These are phyloP conservation scores for Eospalax fontanierii DNA, from an alignment of 2,797 vertebrate species.

Conservation along the genomic window DNA sequence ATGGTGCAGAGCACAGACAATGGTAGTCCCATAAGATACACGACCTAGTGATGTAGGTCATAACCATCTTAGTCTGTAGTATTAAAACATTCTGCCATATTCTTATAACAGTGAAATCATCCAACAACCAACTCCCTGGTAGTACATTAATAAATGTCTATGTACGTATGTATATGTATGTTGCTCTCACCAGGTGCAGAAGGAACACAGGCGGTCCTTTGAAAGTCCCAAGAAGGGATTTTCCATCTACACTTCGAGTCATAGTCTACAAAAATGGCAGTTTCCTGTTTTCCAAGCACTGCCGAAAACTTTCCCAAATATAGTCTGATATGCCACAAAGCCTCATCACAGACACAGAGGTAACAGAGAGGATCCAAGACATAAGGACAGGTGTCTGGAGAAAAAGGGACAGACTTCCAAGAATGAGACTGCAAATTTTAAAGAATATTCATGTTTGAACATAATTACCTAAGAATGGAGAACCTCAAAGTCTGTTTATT, in stretches of 20 bases:
- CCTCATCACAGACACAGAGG: not conserved
- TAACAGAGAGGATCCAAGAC: not conserved
- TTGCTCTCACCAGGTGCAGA: not conserved
- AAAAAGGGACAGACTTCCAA: not conserved
- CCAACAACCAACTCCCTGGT: not conserved
- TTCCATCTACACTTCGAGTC: constrained; percentile 71
- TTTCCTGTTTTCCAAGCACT: constrained; percentile 77
- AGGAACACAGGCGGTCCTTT: not conserved
- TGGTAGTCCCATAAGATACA: not conserved
- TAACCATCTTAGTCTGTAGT: not conserved
- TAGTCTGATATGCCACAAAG: not conserved
- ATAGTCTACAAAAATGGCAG: constrained; percentile 42
- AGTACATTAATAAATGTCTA: not conserved
- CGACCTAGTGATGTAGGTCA: not conserved
- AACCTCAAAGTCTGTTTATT: not conserved
- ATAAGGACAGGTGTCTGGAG: too few relatives aligned
- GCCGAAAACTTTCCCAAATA: constrained; percentile 62
- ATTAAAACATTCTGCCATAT: not conserved
- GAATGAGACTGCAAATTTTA: not conserved
- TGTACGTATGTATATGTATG: not conserved
- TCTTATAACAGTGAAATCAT: not conserved
- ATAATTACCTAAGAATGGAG: not conserved
- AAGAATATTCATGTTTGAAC: not conserved
- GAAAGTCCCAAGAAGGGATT: constrained; percentile 39
- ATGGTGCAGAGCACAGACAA: not conserved